phyloP scores from a whole-genome alignment of 30 jellyfish, hydroid and myxozoan species.

The Mastigias papua region DNA sequence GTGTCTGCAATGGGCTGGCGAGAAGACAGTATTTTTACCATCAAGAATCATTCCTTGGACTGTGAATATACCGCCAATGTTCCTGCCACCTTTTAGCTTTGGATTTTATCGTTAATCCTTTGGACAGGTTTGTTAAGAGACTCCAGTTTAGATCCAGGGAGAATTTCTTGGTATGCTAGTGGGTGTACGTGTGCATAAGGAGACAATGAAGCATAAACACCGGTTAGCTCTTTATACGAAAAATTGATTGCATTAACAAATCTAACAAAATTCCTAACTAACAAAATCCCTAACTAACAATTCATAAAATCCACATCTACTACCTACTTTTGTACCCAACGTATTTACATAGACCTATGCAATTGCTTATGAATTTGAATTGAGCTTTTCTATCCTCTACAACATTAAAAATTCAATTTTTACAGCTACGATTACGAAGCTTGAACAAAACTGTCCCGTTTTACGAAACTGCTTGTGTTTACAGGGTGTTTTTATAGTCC shows the following conservation, averaged over 20 bases:
- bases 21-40: no score
- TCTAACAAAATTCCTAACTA: background rate
- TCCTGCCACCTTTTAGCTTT: background rate
- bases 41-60: background rate
- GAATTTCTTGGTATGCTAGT: background rate
- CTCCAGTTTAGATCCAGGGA: background rate
- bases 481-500: background rate
- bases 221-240: background rate
- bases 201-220: background rate
- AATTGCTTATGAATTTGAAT: background rate
- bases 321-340: background rate
- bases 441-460: background rate
- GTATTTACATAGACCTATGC: background rate
- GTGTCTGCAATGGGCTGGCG: no score
- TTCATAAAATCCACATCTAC: background rate
- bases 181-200: background rate
- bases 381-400: background rate
- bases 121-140: background rate
- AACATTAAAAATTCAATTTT: background rate
- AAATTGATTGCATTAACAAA: background rate
- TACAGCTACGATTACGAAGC: background rate
- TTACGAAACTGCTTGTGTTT: no score
- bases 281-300: background rate
- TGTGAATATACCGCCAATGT: background rate
- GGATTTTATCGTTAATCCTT: background rate